Conservation (phyloP, 2,797 vertebrate species). For the Gallinago solitaria region DNA sequence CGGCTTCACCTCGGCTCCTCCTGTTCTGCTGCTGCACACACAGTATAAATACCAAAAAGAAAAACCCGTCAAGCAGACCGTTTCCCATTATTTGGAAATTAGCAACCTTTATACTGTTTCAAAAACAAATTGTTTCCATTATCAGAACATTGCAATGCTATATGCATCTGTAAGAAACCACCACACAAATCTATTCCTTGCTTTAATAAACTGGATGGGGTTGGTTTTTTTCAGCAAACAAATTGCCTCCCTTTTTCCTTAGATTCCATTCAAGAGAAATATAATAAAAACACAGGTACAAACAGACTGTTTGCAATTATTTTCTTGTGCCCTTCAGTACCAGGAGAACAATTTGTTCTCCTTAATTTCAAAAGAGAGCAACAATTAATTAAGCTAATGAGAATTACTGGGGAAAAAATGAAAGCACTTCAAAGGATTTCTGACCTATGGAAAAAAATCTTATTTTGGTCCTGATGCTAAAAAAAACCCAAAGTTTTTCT, state of each 20-base stretch:
- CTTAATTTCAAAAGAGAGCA: constrained; percentile 49
- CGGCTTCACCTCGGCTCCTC: neutral
- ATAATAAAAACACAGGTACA: constrained; percentile 21
- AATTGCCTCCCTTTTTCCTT: neutral
- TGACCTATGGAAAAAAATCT: neutral
- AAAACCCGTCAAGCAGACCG: constrained; percentile 67
- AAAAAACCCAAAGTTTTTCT: neutral
- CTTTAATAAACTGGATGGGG: neutral
- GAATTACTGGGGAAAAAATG: neutral
- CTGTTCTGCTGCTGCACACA: neutral
- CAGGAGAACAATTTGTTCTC: constrained; percentile 26
- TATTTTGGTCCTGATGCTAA: neutral
- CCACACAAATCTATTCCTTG: neutral
- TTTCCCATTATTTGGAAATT: constrained; percentile 76
- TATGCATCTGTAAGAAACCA: constrained; percentile 18
- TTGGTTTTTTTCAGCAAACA: neutral
- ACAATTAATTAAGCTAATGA: constrained; percentile 54
- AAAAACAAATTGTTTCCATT: constrained; percentile 67
- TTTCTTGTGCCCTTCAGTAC: constrained; percentile 11
- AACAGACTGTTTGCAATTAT: neutral
- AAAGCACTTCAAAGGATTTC: constrained; percentile 35
- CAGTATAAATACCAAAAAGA: constrained; percentile 50
- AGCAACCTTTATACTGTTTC: constrained; percentile 70
- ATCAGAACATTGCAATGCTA: constrained; percentile 5
- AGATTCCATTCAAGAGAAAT: constrained; percentile 3